Conservation (phyloP, 1,140 invertebrate species). For the Diplogasteroides magnus region DNA sequence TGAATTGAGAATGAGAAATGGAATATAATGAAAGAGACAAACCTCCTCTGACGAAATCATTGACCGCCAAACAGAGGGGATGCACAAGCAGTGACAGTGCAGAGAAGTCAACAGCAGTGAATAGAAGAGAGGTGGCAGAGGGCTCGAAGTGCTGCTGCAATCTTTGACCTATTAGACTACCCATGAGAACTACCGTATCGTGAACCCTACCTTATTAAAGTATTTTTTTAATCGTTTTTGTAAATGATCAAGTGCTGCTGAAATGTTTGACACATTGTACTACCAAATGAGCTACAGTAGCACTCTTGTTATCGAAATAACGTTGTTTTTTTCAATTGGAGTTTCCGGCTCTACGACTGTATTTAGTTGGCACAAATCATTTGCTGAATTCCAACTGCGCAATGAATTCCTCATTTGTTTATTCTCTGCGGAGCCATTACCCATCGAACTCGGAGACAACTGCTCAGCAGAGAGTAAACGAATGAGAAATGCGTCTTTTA, state of each 20-base stretch:
- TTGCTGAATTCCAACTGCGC: too few relatives aligned
- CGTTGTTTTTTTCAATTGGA: too few relatives aligned
- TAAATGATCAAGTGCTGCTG: not conserved
- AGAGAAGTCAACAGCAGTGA: conserved; percentile 21
- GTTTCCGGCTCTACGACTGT: too few relatives aligned
- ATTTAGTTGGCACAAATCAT: too few relatives aligned
- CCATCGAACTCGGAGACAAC: too few relatives aligned
- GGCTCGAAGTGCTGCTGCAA: conserved; percentile 16
- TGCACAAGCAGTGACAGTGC: conserved; percentile 13
- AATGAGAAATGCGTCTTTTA: too few relatives aligned
- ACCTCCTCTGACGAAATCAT: conserved; percentile 13
- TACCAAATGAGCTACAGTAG: conserved; percentile 19
- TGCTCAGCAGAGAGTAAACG: too few relatives aligned
- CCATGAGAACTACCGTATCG: conserved; percentile 15
- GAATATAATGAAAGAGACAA: not conserved
- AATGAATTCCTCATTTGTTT: too few relatives aligned
- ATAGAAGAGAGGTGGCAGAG: conserved; percentile 14
- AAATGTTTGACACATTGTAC: conserved; percentile 4
- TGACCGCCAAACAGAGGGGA: conserved; percentile 18
- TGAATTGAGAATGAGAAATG: too few relatives aligned
- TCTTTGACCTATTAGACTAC: conserved; percentile 2
- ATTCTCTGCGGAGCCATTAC: too few relatives aligned
- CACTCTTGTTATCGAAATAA: too few relatives aligned
- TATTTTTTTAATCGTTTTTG: conserved; percentile 17
- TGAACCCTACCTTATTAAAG: conserved; percentile 24